Conservation (phyloP, 1,140 invertebrate species). For the Zaprionus lachaisei region DNA sequence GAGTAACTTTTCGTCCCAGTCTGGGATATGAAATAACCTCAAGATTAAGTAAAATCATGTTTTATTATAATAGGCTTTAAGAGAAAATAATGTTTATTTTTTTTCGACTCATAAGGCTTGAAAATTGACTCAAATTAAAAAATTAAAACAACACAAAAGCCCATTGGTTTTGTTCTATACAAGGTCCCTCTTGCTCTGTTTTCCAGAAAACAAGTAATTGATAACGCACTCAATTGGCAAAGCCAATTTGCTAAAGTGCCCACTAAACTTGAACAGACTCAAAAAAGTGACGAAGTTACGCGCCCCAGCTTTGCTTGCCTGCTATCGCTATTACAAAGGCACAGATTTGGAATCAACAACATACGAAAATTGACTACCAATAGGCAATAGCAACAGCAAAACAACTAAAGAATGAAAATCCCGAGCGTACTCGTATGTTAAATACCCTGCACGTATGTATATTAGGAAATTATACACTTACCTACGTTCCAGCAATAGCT, state of each 20-base stretch:
- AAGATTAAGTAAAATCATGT: background rate
- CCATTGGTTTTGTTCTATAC: background rate
- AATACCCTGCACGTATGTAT: background rate
- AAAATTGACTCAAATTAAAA: background rate
- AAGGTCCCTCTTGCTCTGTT: constrained; percentile 46
- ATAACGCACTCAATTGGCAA: constrained; percentile 72
- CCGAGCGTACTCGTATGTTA: background rate
- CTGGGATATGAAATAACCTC: background rate
- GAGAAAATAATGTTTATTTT: background rate
- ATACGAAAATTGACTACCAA: constrained; percentile 30
- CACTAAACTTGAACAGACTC: constrained; percentile 46
- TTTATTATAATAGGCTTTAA: background rate
- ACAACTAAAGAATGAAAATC: background rate
- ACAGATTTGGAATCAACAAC: constrained; percentile 73
- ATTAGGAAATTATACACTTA: too few relatives aligned
- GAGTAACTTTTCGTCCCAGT: background rate
- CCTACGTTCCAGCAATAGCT: background rate
- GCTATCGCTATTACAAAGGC: constrained; percentile 58
- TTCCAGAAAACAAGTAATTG: constrained; percentile 65
- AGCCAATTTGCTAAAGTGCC: constrained; percentile 78
- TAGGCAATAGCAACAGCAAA: background rate
- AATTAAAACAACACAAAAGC: background rate
- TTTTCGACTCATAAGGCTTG: background rate
- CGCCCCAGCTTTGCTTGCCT: background rate
- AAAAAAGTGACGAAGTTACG: constrained; percentile 7